Base-by-base conservation (phyloP, 1,140 invertebrate genomes). In the Bradynema listronoti region DNA sequence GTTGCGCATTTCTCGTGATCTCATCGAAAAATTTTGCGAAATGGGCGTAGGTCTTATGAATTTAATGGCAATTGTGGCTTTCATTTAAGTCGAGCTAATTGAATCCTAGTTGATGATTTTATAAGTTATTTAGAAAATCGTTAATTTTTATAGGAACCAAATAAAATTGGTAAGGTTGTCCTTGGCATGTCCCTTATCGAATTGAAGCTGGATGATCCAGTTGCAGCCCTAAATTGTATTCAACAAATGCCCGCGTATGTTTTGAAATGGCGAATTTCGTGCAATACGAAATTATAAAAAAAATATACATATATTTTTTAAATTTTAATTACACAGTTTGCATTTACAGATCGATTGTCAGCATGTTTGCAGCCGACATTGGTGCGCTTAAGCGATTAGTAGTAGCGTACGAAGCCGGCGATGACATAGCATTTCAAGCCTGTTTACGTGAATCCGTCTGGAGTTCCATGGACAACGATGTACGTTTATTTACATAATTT, bases 161-260 rank as follows among this genome's bases (percentile, higher is more conserved):
- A 22, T 22, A 56, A 56, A 59, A 61, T 61, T 32, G 58, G 58
- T 7, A 52, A 61, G 19, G 14, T 61, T 7, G 57, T 61, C 24
- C 19, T 61, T n/a, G 57, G 58, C 22, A 61, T 61, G 33, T 39
- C 47, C 19, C 19, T 61, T 16, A 62, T 61, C 29, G 14, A 63
- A 2, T 22, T 61, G 1, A 41, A 41, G 27, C 22, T 39, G 39
- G 58, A 46, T 29, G 58, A 61, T 49, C 30, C 57, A 22, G 49
- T 61, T 11, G 58, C 59, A 24, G 58, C 56, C 19, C 11, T 61
- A 2, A 61, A 62, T 19, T 11, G 6, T 27, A 16, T 61, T 1
- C 34, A 46, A 19, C 33, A 43, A 19, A 25, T 60, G 25, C 58
- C 58, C n/a, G 55, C 36, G 58, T 60, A 59, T 46, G 25, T 61